A percentile compares a stretch with the other conserved stretches of the same genome.
These are phyloP conservation scores for Leuciscus idus DNA, from an alignment of 2,113 vertebrate genomes.

Conservation along the genomic window DNA sequence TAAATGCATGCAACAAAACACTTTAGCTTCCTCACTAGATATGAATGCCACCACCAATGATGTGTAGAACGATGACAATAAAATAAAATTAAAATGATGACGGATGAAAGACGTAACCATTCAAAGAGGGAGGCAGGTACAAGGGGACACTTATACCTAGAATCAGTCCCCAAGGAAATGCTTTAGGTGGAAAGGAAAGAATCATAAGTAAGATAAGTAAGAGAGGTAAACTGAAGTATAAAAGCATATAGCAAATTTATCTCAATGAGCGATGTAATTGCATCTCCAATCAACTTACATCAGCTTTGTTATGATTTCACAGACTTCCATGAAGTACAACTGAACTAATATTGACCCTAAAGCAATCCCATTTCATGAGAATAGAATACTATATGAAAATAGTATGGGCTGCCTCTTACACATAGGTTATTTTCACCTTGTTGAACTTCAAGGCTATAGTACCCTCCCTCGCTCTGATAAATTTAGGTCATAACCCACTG, in stretches of 20 bases:
- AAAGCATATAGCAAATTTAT: background rate
- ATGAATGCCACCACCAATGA: slow-evolving; percentile 20
- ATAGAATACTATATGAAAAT: slow-evolving; percentile 24
- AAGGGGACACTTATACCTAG: slow-evolving; percentile 84
- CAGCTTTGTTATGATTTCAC: background rate
- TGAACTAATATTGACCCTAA: slow-evolving; percentile 1
- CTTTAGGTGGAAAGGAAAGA: slow-evolving; percentile 83
- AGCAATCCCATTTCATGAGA: slow-evolving; percentile 23
- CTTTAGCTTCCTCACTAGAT: background rate
- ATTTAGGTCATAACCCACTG: slow-evolving; percentile 43
- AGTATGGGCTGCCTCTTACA: slow-evolving; percentile 35
- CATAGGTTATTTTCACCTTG: slow-evolving; percentile 48
- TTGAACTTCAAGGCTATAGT: slow-evolving; percentile 42
- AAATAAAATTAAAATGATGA: background rate
- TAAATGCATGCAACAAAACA: slow-evolving; percentile 66
- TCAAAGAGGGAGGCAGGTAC: slow-evolving; percentile 62
- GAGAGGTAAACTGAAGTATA: background rate
- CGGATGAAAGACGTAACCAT: slow-evolving; percentile 29
- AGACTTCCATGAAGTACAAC: background rate
- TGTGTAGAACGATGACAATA: slow-evolving; percentile 23
- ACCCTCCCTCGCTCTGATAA: slow-evolving; percentile 54
- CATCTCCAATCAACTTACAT: background rate
- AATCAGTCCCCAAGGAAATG: slow-evolving; percentile 85
- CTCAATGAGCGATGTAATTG: background rate
- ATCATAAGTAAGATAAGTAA: slow-evolving; percentile 66